These are phyloP conservation scores for Rapana venosa DNA, from an alignment of 2,888 invertebrate genomes.

Conservation along the genomic window DNA sequence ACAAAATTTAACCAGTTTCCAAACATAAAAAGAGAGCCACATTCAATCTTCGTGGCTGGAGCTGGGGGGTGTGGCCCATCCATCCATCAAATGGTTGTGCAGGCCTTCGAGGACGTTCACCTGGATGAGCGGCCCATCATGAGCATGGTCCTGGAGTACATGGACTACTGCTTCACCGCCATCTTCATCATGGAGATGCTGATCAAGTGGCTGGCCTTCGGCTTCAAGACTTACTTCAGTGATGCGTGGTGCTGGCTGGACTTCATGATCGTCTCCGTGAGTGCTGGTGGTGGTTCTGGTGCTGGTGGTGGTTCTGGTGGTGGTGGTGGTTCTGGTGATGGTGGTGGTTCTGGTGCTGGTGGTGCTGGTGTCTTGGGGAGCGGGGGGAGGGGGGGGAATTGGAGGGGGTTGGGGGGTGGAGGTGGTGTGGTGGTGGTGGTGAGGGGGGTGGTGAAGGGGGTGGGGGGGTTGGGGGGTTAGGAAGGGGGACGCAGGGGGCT, in stretches of 20 bases:
- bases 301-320: too few species aligned
- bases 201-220: conserved; percentile 98
- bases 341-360: background rate
- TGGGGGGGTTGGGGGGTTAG: too few species aligned
- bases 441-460: too few species aligned
- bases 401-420: too few species aligned
- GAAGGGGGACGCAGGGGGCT: too few species aligned
- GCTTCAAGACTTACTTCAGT: conserved; percentile 97
- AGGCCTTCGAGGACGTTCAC: conserved; percentile 98
- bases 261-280: conserved; percentile 87
- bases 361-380: too few species aligned
- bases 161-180: conserved; percentile 98
- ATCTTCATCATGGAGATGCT: conserved; percentile 99
- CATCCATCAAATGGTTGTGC: conserved; percentile 40
- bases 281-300: background rate
- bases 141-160: conserved; percentile 94
- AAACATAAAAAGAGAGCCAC: too few species aligned
- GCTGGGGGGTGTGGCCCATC: too few species aligned
- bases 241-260: conserved; percentile 99
- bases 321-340: background rate
- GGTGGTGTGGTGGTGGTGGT: too few species aligned
- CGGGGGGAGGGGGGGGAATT: too few species aligned
- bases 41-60: too few species aligned
- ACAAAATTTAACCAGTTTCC: background rate
- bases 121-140: conserved; percentile 92